Conservation (phyloP, 2,797 vertebrate species). For the Cryptoprocta ferox region DNA sequence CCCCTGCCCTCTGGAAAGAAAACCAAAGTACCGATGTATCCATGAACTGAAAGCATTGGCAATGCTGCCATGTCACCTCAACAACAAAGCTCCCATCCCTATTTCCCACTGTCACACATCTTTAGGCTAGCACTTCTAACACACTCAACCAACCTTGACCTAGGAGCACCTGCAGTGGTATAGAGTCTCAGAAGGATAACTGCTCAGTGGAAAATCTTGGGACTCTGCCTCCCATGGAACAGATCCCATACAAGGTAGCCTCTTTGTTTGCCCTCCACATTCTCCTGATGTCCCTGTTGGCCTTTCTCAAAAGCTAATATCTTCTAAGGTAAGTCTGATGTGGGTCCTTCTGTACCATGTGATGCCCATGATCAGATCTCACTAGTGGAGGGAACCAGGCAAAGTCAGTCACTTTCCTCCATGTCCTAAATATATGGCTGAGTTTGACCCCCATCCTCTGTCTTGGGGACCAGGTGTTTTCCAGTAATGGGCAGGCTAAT, state of each 20-base stretch:
- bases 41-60: fast-evolving
- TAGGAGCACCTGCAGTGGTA: fast-evolving
- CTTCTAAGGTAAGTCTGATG: background rate
- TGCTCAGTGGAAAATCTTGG: background rate
- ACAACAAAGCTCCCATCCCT: background rate
- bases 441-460: background rate
- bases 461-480: background rate
- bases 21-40: background rate
- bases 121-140: background rate
- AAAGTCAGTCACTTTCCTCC: background rate
- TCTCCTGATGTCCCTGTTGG: background rate
- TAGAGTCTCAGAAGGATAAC: background rate
- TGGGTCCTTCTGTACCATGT: too few species aligned
- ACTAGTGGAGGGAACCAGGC: background rate
- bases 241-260: background rate
- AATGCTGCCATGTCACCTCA: background rate
- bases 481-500: background rate
- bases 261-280: background rate
- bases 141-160: background rate
- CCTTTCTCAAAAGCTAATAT: background rate
- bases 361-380: background rate
- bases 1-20: background rate
- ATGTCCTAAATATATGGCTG: background rate
- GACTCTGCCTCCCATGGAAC: background rate
- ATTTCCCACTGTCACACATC: background rate